Conservation (phyloP, 2,113 vertebrate genomes). For the Laticauda laticaudata region DNA sequence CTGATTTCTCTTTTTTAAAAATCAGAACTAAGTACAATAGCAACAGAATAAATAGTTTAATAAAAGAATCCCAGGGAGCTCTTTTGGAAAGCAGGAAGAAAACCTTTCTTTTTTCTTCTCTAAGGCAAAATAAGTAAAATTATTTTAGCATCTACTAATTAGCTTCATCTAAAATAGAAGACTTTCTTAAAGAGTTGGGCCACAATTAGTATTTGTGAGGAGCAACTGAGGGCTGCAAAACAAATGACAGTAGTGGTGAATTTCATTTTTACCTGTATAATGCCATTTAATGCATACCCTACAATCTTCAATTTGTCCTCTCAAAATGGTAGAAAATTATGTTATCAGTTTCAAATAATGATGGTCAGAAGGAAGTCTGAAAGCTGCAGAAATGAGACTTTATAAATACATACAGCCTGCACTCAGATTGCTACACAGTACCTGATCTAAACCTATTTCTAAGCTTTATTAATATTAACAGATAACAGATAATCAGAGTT, state of each 20-base stretch:
- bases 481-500: too few relatives aligned
- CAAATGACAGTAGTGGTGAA: neutral
- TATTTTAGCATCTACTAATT: neutral
- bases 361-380: neutral
- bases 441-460: neutral
- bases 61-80: neutral
- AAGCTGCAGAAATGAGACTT: neutral
- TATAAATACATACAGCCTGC: neutral
- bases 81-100: neutral
- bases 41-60: neutral
- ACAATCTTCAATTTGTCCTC: neutral
- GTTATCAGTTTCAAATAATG: neutral
- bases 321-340: neutral
- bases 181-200: neutral
- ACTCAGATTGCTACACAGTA: neutral
- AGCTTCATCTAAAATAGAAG: neutral
- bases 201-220: neutral
- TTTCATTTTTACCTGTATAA: neutral
- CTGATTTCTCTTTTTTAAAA: neutral
- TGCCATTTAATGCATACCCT: neutral
- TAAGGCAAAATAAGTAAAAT: neutral
- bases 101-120: neutral
- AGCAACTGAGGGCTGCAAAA: neutral
- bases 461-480: neutral
- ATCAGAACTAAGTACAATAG: neutral